Conservation (phyloP, 2,888 invertebrate genomes). For the Serrognathus titanus region DNA sequence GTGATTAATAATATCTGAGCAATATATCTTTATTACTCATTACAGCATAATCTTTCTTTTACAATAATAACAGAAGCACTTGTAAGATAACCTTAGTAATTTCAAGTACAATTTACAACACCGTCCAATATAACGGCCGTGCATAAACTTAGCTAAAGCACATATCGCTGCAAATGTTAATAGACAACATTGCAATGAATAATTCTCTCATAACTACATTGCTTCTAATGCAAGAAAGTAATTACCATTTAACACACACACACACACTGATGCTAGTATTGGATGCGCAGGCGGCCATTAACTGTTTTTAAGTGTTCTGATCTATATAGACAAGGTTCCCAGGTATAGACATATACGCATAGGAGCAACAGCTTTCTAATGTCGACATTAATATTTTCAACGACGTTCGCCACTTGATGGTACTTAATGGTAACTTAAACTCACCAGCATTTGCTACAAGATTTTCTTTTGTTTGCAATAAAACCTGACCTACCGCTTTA, state of each 20-base stretch:
- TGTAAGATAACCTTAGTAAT: conserved; percentile 7
- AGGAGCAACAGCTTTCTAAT: not conserved
- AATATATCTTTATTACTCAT: conserved; percentile 12
- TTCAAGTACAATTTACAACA: conserved; percentile 18
- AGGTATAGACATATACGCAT: not conserved
- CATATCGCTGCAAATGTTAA: conserved; percentile 19
- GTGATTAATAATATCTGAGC: conserved; percentile 6
- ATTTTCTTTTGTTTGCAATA: too few relatives aligned
- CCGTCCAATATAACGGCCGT: conserved; percentile 15
- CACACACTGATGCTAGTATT: not conserved
- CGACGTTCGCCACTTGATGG: too few relatives aligned
- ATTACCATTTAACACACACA: conserved; percentile 16
- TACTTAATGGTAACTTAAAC: too few relatives aligned
- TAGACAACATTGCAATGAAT: conserved; percentile 17
- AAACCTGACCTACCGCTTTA: too few relatives aligned
- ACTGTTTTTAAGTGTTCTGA: conserved; percentile 9
- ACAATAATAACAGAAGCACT: conserved; percentile 13
- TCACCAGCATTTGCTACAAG: too few relatives aligned
- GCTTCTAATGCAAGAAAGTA: conserved; percentile 16
- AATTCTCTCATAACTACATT: conserved; percentile 16
- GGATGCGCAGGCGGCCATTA: conserved; percentile 10
- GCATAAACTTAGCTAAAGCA: conserved; percentile 8
- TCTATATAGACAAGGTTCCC: conserved; percentile 7
- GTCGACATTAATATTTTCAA: not conserved
- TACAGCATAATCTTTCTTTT: not conserved